Base-by-base conservation (phyloP, 2,888 invertebrate species). In the Volucella inanis region DNA sequence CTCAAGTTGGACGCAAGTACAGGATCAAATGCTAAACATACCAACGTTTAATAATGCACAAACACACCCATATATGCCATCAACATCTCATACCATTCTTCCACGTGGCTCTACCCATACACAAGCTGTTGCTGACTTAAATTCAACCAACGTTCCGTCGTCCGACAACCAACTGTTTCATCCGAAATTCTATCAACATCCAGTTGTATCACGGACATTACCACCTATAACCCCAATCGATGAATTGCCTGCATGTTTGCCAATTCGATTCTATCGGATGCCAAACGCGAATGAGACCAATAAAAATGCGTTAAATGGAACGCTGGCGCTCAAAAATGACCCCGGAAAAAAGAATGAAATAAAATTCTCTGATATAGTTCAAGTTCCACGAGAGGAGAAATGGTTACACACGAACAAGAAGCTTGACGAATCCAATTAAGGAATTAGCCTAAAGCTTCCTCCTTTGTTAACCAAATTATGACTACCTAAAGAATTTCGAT, bases 281-380 rank as follows among this genome's bases (percentile, higher is more conserved):
- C 50, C 79, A 6, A 87, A 79, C 38, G 8, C 65, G 0, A 68
- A 68, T 8, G 18, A 65, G 15, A 83, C 79, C 39, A 87, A 81
- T n/a, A 67, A 80, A 6, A 88, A 87, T 50, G 84, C 8, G 79
- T 76, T 45, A 18, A 87, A 12, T 79, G 88, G 55, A 70, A 87
- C 18, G 49, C 72, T 12, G 47, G 85, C 49, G 80, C 55, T 64
- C 87, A 88, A 55, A 88, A 90, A 86, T 75, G 88, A 22, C 84
- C 88, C 47, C 87, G 87, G 87, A 0, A 95, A 95, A 87, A 96
- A 95, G 90, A 96, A 96, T 89, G 97, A 97, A 93, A 97, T 97
- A 2, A 97, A 97, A 90, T 97, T 97, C 92, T 96, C 96, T 0
- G 96, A 97, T 89, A 96, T 96, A 0, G 96, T 97, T 47, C 96